Conservation (phyloP, 2,797 vertebrate species). For the Protonibea diacanthus region DNA sequence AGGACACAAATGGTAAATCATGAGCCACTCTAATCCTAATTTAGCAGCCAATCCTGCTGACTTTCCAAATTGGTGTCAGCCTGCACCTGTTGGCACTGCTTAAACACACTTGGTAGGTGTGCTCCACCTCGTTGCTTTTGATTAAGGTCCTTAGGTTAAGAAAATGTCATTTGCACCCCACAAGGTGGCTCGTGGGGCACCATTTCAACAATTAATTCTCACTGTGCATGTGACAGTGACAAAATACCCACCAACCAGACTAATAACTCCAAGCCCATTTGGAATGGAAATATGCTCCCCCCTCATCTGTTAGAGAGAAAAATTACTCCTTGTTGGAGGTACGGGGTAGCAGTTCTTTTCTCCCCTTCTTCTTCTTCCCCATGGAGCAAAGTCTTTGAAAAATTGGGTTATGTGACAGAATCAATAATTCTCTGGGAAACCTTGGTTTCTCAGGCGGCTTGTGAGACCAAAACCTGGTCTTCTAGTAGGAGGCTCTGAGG, state of each 20-base stretch:
- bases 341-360: constrained; percentile 55
- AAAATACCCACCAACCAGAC: constrained; percentile 83
- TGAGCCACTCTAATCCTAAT: constrained; percentile 38
- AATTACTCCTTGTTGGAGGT: constrained; percentile 61
- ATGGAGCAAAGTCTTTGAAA: constrained; percentile 71
- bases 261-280: constrained; percentile 86
- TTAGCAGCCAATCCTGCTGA: constrained; percentile 62
- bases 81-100: constrained; percentile 70
- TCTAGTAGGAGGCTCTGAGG: constrained; percentile 31
- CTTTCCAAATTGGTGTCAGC: constrained; percentile 73
- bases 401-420: constrained; percentile 78
- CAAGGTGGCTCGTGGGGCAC: constrained; percentile 80
- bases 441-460: constrained; percentile 58
- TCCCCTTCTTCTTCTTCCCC: constrained; percentile 43
- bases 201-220: constrained; percentile 89
- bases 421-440: constrained; percentile 72
- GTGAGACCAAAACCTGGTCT: constrained; percentile 38
- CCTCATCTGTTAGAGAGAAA: constrained; percentile 74
- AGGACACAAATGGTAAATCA: constrained; percentile 44
- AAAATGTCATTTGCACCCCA: constrained; percentile 90
- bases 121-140: constrained; percentile 84
- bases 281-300: constrained; percentile 84
- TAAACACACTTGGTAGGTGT: constrained; percentile 65
- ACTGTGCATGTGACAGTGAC: constrained; percentile 87
- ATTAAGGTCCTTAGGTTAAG: constrained; percentile 90